Evolutionary conservation across 2,888 invertebrate species (phyloP), one percentile per base, ranked within the genome.

Genomic region (Uropetala carovei): DNA sequence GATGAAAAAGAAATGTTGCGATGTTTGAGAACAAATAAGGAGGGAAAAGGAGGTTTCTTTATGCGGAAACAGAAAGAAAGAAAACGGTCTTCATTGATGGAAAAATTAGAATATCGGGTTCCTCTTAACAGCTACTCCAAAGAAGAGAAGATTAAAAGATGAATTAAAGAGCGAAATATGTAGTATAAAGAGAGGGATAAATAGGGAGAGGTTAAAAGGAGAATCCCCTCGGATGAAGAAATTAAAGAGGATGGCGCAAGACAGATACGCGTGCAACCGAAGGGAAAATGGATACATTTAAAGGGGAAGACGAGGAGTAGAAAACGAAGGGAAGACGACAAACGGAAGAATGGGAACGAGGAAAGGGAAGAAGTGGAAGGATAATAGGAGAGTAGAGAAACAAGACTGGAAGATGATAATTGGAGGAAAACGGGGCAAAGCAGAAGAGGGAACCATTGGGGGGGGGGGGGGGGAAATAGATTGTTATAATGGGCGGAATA

Each of bases 121-220:
- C 43, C 43, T 43, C 43, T 43, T 43, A 43, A 43, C 64, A 64
- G 64, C 16, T 18, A 64, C 7, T 7, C 11, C 64, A 64, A 64
- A 11, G 7, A 18, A 4, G 7, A 64, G 64, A 64, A 16, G n/a
- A 11, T n/a, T 16, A 64, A 64, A 64, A 18, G n/a, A 64, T 64
- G 64, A n/a, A 64, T 64, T 64, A 64, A 64, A n/a, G n/a, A 64
- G n/a, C n/a, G 64, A n/a, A 64, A 11, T n/a, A 64, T n/a, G 64
- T 64, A 43, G 64, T 64, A 43, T 43, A 64, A 4, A 64, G 64
- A 43, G 18, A 64, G 0, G 64, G 64, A n/a, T 64, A 64, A 64
- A 11, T 8, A 64, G 64, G 64, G 5, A 10, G n/a, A 18, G 16
- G 64, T 5, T 16, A n/a, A 7, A 64, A 64, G 16, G 64, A 11